Conservation (phyloP, 1,140 invertebrate species). For the Chionoecetes opilio region DNA sequence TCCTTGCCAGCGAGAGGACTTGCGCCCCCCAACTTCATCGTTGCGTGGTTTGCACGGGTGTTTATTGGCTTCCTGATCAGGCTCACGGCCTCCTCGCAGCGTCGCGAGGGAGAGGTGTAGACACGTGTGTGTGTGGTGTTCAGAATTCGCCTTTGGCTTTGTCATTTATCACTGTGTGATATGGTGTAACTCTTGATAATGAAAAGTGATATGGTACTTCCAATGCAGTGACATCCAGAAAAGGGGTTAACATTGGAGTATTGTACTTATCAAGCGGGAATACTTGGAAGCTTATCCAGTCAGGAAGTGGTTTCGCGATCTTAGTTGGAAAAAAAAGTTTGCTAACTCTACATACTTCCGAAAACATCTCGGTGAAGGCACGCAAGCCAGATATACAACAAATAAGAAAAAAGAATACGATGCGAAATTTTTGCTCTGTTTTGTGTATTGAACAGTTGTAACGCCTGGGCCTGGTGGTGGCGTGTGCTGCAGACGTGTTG, state of each 20-base stretch:
- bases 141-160: not conserved
- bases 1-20: not conserved
- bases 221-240: not conserved
- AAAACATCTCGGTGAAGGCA: not conserved
- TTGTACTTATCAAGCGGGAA: not conserved
- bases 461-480: not conserved
- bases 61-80: not conserved
- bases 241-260: not conserved
- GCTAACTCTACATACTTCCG: not conserved
- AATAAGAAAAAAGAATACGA: too few species aligned
- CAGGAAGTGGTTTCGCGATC: not conserved
- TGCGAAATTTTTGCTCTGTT: not conserved
- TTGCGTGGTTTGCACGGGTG: not conserved
- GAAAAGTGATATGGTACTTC: not conserved
- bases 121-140: not conserved
- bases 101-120: not conserved
- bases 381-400: not conserved
- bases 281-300: not conserved
- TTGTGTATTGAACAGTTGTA: slow-evolving; percentile 3
- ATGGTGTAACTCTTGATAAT: not conserved
- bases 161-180: not conserved
- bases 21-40: not conserved
- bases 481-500: not conserved
- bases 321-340: slow-evolving; percentile 20
- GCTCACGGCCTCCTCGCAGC: not conserved